Conservation (phyloP, 1,140 invertebrate genomes). For the Meloidogyne chitwoodi region DNA sequence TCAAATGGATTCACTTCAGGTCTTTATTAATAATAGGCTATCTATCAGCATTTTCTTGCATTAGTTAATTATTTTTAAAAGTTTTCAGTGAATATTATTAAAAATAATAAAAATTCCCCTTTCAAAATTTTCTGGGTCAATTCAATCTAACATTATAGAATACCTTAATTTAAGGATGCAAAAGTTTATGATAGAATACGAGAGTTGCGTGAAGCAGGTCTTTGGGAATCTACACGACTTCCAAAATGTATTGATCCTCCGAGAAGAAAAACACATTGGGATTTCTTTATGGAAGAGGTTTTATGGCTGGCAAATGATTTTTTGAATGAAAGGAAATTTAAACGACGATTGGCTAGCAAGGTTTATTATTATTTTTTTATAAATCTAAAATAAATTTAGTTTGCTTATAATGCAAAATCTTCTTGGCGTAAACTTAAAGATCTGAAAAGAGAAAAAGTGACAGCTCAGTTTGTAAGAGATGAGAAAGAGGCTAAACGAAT, state of each 20-base stretch:
- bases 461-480: neutral
- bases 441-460: neutral
- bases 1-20: slow-evolving; percentile 25
- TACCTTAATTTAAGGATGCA: slow-evolving; percentile 28
- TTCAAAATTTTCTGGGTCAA: no score
- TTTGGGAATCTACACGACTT: slow-evolving; percentile 44
- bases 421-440: slow-evolving; percentile 6
- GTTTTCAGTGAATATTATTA: neutral
- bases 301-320: slow-evolving; percentile 95
- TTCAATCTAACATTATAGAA: no score
- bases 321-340: slow-evolving; percentile 93
- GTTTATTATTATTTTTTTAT: slow-evolving; percentile 59
- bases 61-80: neutral
- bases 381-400: slow-evolving; percentile 6
- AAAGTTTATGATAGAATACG: slow-evolving; percentile 30
- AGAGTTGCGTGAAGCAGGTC: slow-evolving; percentile 44
- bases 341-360: slow-evolving; percentile 88
- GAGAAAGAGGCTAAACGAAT: slow-evolving; percentile 66
- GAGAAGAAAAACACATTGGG: slow-evolving; percentile 74
- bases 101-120: neutral
- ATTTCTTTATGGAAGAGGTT: slow-evolving; percentile 97
- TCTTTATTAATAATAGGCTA: neutral
- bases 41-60: neutral
- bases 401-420: slow-evolving; percentile 21
- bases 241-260: slow-evolving; percentile 54